Evolutionary conservation across 2,888 invertebrate species (phyloP), one percentile per base, ranked within the genome.

Genomic region (Acanthosepion lycidas): DNA sequence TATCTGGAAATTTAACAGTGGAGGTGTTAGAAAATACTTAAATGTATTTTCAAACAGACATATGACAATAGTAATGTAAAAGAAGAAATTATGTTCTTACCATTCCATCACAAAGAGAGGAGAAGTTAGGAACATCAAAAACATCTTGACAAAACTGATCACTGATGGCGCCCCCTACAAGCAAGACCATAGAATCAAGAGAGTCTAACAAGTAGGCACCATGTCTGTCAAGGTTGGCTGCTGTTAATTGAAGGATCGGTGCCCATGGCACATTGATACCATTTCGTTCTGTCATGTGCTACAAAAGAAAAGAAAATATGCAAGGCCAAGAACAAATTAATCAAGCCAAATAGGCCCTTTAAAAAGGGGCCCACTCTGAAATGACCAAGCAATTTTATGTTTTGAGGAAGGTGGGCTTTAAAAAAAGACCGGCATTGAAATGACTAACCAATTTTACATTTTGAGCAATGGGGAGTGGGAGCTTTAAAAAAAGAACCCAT

Each of bases 181-280:
- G 98, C 94, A 99, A 97, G 94, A 98, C 98, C 98, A 99, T 98
- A 95, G 98, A 98, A 94, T 98, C 98, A 23, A 99, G 99, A 95
- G 98, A 98, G 97, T 99, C 99, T 97, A 99, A 98, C 6, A 99
- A 98, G 97, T 99, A 99, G 23, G 98, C 99, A 59, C 99, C 99
- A 95, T 98, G 98, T 0, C 98, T 98, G 97, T 98, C 98, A 94
- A 99, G 97, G 95, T 98, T 97, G 95, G 98, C 98, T 95, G 99
- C 98, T 6, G 99, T 98, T 94, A 99, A 98, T 96, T 99, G 99
- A 95, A 99, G 97, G 53, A 98, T 98, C 2, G 98, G 98, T 96
- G 99, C 98, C 96, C 97, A 97, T 53, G 97, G 97, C 42, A 97
- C 96, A 92, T 97, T 96, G 95, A 96, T 95, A 92, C 97, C 97